phyloP scores from a whole-genome alignment of 2,797 vertebrate species.

The Pantherophis vulpinus region DNA sequence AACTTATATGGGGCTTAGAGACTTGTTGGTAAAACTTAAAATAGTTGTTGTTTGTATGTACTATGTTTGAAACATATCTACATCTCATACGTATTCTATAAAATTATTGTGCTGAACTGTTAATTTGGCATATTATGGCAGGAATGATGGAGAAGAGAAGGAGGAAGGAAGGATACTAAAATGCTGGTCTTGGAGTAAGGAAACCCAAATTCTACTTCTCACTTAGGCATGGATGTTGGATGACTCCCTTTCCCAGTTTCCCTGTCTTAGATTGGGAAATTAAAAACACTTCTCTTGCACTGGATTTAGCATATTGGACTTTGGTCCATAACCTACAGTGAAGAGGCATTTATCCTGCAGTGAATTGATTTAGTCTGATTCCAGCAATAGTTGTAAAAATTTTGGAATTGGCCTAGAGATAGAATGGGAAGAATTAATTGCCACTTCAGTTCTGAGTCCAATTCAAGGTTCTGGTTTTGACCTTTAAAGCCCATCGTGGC shows the following conservation, averaged over 20 bases:
- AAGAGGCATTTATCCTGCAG: too few relatives aligned
- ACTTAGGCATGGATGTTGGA: neutral
- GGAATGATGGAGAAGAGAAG: neutral
- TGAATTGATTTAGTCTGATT: too few relatives aligned
- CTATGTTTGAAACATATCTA: neutral
- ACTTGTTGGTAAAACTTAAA: neutral
- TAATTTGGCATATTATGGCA: neutral
- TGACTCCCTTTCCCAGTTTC: neutral
- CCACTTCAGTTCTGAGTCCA: too few relatives aligned
- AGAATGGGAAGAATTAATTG: too few relatives aligned
- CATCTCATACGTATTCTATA: neutral
- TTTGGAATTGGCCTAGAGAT: too few relatives aligned
- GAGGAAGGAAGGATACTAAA: neutral
- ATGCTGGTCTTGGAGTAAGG: neutral
- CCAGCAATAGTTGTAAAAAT: too few relatives aligned
- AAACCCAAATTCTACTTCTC: neutral
- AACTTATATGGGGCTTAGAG: neutral
- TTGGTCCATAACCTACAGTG: too few relatives aligned
- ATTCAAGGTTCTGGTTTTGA: too few relatives aligned
- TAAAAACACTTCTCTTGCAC: neutral
- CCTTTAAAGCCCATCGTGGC: too few relatives aligned
- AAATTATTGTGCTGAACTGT: neutral
- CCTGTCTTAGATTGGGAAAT: neutral
- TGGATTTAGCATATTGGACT: too few relatives aligned
- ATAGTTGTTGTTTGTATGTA: neutral